These are phyloP conservation scores for Synanthedon myopaeformis DNA, from an alignment of 2,888 invertebrate species.

Conservation along the genomic window DNA sequence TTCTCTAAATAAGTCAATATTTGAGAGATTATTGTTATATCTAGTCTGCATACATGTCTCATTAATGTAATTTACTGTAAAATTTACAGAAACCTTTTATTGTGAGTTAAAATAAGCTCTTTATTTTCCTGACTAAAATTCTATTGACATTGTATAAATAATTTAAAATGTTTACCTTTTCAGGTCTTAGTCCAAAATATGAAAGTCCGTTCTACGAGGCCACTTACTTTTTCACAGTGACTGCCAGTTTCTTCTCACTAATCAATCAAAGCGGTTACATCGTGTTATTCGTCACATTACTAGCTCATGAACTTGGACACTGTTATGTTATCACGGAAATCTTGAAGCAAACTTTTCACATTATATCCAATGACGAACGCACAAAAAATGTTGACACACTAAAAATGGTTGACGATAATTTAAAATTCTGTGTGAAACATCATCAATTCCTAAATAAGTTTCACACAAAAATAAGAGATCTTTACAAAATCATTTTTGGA, in stretches of 20 bases:
- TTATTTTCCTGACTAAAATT: too few relatives aligned
- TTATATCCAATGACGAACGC: conserved; percentile 8
- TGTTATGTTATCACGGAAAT: conserved; percentile 34
- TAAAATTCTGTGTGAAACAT: conserved; percentile 33
- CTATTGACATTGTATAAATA: too few relatives aligned
- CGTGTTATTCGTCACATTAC: conserved; percentile 31
- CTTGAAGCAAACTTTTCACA: conserved; percentile 20
- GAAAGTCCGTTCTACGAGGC: conserved; percentile 35
- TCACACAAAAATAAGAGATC: conserved; percentile 23
- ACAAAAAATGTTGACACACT: conserved; percentile 3
- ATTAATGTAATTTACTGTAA: too few relatives aligned
- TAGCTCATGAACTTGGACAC: conserved; percentile 37
- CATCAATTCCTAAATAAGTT: conserved; percentile 34
- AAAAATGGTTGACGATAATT: conserved; percentile 15
- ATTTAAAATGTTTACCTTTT: too few relatives aligned
- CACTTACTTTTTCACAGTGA: conserved; percentile 25
- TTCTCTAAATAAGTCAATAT: too few relatives aligned
- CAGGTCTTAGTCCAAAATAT: conserved; percentile 35
- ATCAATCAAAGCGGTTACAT: conserved; percentile 45
- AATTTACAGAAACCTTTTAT: too few relatives aligned
- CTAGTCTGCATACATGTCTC: too few relatives aligned
- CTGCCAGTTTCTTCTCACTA: conserved; percentile 33
- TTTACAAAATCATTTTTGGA: conserved; percentile 33
- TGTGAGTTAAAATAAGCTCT: too few relatives aligned
- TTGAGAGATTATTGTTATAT: too few relatives aligned